These are phyloP conservation scores for Vulpes vulpes DNA, from an alignment of 2,113 vertebrate species.

Conservation along the genomic window DNA sequence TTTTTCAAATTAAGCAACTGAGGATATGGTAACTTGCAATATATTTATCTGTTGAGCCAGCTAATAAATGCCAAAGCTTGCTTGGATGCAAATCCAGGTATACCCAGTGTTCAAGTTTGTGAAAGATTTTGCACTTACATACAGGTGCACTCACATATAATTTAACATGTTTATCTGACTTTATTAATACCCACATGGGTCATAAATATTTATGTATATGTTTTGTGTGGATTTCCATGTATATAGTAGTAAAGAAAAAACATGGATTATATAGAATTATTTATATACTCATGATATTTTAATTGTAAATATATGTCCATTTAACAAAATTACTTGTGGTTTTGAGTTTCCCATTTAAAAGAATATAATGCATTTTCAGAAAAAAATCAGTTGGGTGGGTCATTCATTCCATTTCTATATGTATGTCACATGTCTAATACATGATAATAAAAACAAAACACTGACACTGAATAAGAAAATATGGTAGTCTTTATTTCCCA, in stretches of 20 bases:
- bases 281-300: constrained; percentile 34
- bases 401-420: constrained; percentile 73
- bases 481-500: neutral
- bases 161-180: neutral
- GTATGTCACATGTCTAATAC: constrained; percentile 68
- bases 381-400: constrained; percentile 64
- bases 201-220: neutral
- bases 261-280: constrained; percentile 1
- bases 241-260: neutral
- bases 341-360: constrained; percentile 72
- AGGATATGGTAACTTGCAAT: neutral
- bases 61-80: neutral
- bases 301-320: constrained; percentile 24
- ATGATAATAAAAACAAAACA: constrained; percentile 81
- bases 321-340: constrained; percentile 48
- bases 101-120: neutral
- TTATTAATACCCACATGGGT: neutral
- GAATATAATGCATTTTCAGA: constrained; percentile 45
- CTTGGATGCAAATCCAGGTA: neutral
- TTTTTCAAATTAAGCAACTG: constrained; percentile 2
- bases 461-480: constrained; percentile 68
- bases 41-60: neutral
- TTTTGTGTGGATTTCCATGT: neutral
- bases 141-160: neutral
- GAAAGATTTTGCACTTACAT: neutral